Evolutionary conservation across 1,140 invertebrate genomes (phyloP).

Genomic region (Caenorhabditis latens): DNA sequence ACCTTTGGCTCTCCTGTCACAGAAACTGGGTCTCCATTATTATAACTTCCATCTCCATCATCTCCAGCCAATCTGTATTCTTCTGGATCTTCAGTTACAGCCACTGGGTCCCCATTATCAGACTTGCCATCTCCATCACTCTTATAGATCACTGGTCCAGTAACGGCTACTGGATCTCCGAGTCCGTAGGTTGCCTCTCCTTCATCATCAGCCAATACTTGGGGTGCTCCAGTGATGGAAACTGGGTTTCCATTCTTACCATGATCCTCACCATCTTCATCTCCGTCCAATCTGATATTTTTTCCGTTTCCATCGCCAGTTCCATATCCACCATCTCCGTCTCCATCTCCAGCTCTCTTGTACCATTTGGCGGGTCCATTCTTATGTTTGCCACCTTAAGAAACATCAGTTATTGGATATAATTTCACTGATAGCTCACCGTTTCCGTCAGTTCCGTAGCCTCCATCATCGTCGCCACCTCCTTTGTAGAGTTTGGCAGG

Average conservation of each 20-base stretch:
- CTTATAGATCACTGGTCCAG: neutral
- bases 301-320: neutral
- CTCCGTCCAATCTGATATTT: neutral
- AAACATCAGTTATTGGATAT: too few relatives aligned
- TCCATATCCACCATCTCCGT: neutral
- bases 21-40: too few relatives aligned
- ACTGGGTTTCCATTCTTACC: neutral
- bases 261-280: neutral
- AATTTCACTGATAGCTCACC: too few relatives aligned
- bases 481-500: neutral
- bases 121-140: neutral
- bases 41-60: too few relatives aligned
- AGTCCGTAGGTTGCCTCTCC: neutral
- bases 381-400: neutral
- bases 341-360: neutral
- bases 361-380: slow-evolving; percentile 1
- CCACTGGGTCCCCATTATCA: slow-evolving; percentile 1
- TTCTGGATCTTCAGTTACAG: neutral
- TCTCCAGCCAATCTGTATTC: too few relatives aligned
- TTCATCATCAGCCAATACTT: neutral
- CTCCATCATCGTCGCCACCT: neutral
- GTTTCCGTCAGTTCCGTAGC: neutral
- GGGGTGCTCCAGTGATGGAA: neutral
- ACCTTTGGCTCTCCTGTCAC: neutral
- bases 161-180: neutral